Evolutionary conservation across 2,797 vertebrate species (phyloP).

Genomic region (Fratercula arctica): DNA sequence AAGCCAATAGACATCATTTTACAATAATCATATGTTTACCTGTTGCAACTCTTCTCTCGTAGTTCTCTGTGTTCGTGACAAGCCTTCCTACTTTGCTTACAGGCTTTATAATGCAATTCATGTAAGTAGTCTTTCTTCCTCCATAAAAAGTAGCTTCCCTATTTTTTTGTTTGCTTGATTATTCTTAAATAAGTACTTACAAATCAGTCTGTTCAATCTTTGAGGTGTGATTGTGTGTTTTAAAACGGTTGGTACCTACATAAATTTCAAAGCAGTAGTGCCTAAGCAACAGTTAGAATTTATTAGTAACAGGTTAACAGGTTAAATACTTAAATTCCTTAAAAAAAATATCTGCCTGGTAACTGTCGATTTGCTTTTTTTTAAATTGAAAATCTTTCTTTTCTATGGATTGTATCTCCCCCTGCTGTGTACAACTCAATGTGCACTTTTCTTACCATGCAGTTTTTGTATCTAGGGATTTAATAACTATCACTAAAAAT

Average conservation of each 20-base stretch:
- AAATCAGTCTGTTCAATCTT: neutral
- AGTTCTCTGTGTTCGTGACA: slow-evolving; percentile 81
- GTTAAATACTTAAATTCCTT: neutral
- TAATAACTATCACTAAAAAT: neutral
- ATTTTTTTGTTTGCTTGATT: neutral
- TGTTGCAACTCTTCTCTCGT: slow-evolving; percentile 28
- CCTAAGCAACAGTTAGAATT: neutral
- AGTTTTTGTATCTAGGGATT: neutral
- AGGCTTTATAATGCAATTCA: slow-evolving; percentile 79
- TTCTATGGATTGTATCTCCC: neutral
- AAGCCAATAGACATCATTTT: neutral
- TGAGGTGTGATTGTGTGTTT: neutral
- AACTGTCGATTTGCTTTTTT: neutral
- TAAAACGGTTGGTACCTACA: neutral
- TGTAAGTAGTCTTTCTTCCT: slow-evolving; percentile 69
- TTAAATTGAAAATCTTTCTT: neutral
- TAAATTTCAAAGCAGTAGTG: neutral
- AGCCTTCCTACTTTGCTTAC: slow-evolving; percentile 80
- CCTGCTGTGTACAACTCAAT: neutral
- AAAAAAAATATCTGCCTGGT: neutral
- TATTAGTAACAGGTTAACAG: neutral
- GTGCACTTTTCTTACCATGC: neutral
- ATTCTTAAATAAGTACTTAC: neutral
- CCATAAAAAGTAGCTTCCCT: neutral
- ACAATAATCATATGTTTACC: neutral